Conservation (phyloP, 2,888 invertebrate genomes). For the Xylocampa areola region DNA sequence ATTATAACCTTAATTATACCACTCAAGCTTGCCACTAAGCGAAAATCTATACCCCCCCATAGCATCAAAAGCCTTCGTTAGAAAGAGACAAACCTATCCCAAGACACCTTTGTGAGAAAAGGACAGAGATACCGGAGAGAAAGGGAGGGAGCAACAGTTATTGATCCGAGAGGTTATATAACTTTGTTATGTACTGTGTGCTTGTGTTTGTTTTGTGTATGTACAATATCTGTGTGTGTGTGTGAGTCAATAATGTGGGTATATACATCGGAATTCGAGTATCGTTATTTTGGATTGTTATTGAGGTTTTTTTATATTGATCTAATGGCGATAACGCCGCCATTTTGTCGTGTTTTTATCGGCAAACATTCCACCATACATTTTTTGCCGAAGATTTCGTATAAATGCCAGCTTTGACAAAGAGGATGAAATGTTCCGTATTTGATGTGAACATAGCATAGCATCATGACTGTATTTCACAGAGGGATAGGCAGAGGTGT, state of each 20-base stretch:
- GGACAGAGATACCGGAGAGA: conserved; percentile 42
- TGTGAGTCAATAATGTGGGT: neutral
- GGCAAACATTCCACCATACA: too few species aligned
- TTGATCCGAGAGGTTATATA: conserved; percentile 61
- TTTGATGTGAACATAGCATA: too few species aligned
- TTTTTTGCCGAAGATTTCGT: too few species aligned
- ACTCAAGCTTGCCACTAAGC: conserved; percentile 36
- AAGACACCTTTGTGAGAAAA: conserved; percentile 32
- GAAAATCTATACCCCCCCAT: conserved; percentile 53
- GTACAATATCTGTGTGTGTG: conserved; percentile 20
- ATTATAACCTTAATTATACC: conserved; percentile 17
- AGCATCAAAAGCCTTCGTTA: conserved; percentile 25
- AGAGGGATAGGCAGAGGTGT: too few species aligned
- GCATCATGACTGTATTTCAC: too few species aligned
- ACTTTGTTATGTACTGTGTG: conserved; percentile 30
- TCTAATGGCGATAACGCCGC: too few species aligned
- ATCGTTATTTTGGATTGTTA: too few species aligned
- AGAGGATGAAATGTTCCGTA: too few species aligned
- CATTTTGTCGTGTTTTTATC: too few species aligned
- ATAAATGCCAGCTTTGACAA: too few species aligned
- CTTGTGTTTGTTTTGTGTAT: conserved; percentile 5
- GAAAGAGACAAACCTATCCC: conserved; percentile 21
- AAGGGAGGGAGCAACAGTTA: conserved; percentile 56
- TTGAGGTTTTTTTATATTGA: too few species aligned
- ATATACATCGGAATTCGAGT: too few species aligned